These are phyloP conservation scores for Mythimna vitellina DNA, from an alignment of 2,888 invertebrate genomes.

Conservation along the genomic window DNA sequence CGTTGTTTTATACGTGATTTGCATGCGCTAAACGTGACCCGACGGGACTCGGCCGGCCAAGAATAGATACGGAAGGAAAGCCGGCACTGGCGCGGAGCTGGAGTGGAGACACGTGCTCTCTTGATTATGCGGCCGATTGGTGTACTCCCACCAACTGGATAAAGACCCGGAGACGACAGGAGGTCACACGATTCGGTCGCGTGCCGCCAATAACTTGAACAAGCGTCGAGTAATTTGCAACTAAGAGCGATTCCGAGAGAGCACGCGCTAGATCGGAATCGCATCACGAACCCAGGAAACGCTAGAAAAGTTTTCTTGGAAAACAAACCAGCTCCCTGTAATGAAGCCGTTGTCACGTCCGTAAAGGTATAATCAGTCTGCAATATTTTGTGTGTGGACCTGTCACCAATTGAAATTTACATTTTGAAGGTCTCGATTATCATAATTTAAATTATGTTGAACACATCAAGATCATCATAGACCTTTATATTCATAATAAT, in stretches of 20 bases:
- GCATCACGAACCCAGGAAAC: constrained; percentile 82
- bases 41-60: constrained; percentile 77
- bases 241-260: constrained; percentile 70
- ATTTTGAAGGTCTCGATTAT: constrained; percentile 8
- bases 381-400: constrained; percentile 30
- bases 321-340: constrained; percentile 74
- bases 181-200: constrained; percentile 78
- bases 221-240: constrained; percentile 78
- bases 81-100: constrained; percentile 78
- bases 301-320: constrained; percentile 72
- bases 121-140: constrained; percentile 71
- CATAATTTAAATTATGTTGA: neutral
- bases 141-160: constrained; percentile 62
- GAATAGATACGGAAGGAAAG: constrained; percentile 90
- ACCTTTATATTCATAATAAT: constrained; percentile 12
- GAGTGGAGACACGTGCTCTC: constrained; percentile 83
- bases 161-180: constrained; percentile 63
- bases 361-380: constrained; percentile 53
- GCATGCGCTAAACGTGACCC: constrained; percentile 85
- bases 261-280: constrained; percentile 82
- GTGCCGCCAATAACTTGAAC: constrained; percentile 75
- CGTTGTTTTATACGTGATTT: constrained; percentile 84
- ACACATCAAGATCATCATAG: constrained; percentile 12
- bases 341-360: constrained; percentile 76
- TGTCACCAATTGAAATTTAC: constrained; percentile 37